Evolutionary conservation across 2,113 vertebrate genomes (phyloP), one percentile per base, ranked within the genome.

Genomic region (Aptenodytes forsteri): DNA sequence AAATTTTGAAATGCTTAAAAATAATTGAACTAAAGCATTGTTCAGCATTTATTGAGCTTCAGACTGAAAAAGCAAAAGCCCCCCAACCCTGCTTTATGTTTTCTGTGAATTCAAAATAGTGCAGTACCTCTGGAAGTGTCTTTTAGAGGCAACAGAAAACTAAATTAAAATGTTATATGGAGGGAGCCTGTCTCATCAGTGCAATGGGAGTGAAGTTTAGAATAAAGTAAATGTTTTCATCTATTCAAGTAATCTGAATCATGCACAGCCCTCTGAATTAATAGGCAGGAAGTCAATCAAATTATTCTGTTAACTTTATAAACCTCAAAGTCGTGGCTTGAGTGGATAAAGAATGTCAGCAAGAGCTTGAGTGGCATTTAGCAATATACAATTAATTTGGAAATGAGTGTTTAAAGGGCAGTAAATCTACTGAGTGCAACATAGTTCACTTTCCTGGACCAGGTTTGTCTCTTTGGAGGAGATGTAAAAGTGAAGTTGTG

Each of bases 261-360:
- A 98, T 95, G 86, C 83, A 83, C 87, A 87, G 80, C 46, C 44
- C 42, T 62, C 10, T 72, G 89, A 96, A 96, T 97, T 97, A 96
- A 97, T 94, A 97, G 90, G 82, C 89, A 95, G 70, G 71, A 97
- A 98, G 94, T 97, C 93, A 95, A 94, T 96, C 89, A 97, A 97
- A 83, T 94, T 90, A 83, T 91, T 96, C 72, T 83, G 71, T 91
- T 95, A 93, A 93, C 87, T 98, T 97, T 92, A 94, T 96, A 93
- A 96, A 96, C 83, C 91, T 97, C 93, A 91, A 93, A 95, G 69
- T 38, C 1, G 7, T 82, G 56, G 64, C 40, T 80, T 59, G 77
- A 80, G 50, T 90, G 90, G 96, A 96, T 97, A 97, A 96, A 94
- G 86, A 95, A 96, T 58, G 66, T 84, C 95, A 95, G 87, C 80